Conservation (phyloP, 2,888 invertebrate species). For the Drosophila conformis region DNA sequence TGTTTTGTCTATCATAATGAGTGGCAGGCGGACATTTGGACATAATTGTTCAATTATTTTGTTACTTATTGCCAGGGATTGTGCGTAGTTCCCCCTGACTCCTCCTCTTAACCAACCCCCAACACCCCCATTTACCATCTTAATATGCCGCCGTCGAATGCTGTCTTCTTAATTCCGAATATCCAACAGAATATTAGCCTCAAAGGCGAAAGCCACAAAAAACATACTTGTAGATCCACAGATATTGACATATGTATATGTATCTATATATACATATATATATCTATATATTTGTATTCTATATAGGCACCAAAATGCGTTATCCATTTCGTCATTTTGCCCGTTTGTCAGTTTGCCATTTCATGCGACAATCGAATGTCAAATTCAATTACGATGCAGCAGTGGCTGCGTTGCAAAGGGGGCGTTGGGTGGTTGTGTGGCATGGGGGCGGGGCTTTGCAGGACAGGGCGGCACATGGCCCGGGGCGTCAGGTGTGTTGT, state of each 20-base stretch:
- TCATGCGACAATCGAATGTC: conserved; percentile 55
- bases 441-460: not conserved
- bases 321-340: conserved; percentile 5
- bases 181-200: conserved; percentile 21
- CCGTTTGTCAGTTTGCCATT: conserved; percentile 38
- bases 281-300: not conserved
- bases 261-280: not conserved
- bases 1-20: conserved; percentile 82
- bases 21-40: conserved; percentile 83
- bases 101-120: conserved; percentile 1
- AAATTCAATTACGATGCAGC: conserved; percentile 63
- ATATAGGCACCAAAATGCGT: conserved; percentile 19
- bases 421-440: not conserved
- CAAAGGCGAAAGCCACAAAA: conserved; percentile 1
- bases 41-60: conserved; percentile 84
- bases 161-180: conserved; percentile 22
- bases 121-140: conserved; percentile 6
- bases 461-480: conserved; percentile 16
- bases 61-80: conserved; percentile 66
- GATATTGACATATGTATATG: conserved; percentile 8
- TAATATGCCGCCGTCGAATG: conserved; percentile 9
- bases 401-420: not conserved
- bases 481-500: conserved; percentile 78
- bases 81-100: conserved; percentile 6
- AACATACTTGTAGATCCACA: not conserved